Conservation (phyloP, 2,888 invertebrate genomes). For the Melikaiella ostensackeni region DNA sequence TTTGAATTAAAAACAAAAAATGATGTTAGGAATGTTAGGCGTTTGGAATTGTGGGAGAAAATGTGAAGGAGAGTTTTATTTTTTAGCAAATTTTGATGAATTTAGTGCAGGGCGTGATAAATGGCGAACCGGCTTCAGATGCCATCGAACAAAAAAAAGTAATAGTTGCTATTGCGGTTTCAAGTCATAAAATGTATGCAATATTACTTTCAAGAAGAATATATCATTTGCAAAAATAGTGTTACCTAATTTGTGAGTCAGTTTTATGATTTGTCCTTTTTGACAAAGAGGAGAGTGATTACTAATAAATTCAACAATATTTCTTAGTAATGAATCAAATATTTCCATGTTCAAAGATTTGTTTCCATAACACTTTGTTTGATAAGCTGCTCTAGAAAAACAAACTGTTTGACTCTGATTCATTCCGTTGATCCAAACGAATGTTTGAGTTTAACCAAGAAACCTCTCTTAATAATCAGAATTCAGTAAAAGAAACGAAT, state of each 20-base stretch:
- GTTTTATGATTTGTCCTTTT: not conserved
- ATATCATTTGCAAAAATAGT: too few species aligned
- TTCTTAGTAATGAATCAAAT: not conserved
- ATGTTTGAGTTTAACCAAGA: not conserved
- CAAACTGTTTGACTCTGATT: constrained; percentile 1
- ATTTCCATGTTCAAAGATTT: not conserved
- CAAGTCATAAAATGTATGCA: not conserved
- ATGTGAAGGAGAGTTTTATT: not conserved
- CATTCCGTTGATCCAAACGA: not conserved
- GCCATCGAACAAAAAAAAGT: not conserved
- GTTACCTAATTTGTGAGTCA: too few species aligned
- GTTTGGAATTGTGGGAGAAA: not conserved
- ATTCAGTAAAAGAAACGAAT: too few species aligned
- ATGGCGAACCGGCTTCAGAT: not conserved
- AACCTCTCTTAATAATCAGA: not conserved
- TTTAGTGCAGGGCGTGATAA: not conserved
- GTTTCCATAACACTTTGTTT: not conserved
- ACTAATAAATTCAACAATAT: not conserved
- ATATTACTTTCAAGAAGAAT: too few species aligned
- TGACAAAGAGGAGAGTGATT: not conserved
- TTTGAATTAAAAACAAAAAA: not conserved
- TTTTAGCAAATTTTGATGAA: not conserved
- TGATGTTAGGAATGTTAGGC: not conserved
- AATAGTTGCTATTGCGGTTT: not conserved
- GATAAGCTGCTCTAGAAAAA: not conserved